Conservation (phyloP, 2,797 vertebrate species). For the Pampus argenteus region DNA sequence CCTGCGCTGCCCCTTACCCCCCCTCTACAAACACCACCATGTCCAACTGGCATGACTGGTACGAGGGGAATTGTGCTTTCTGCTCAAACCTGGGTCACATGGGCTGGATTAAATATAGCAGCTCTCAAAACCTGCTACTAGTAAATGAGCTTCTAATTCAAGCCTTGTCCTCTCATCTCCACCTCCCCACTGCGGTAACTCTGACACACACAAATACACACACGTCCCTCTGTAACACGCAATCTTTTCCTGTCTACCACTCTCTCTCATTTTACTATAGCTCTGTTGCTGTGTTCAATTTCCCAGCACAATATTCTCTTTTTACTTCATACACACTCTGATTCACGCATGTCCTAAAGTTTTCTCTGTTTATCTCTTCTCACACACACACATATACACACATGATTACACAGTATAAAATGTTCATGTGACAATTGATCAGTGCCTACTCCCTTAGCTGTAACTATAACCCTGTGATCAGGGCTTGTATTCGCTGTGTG, state of each 20-base stretch:
- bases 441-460: conserved; percentile 16
- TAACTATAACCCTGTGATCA: conserved; percentile 61
- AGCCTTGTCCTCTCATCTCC: conserved; percentile 35
- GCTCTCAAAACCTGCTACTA: conserved; percentile 60
- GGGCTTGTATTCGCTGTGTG: background rate
- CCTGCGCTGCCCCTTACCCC: background rate
- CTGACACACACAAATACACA: conserved; percentile 3
- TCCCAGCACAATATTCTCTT: background rate
- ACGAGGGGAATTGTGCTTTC: conserved; percentile 70
- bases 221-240: background rate
- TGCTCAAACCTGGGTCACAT: conserved; percentile 70
- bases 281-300: background rate
- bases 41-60: conserved; percentile 59
- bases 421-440: conserved; percentile 51
- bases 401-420: conserved; percentile 13
- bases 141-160: conserved; percentile 77
- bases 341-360: background rate
- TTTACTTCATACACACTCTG: background rate
- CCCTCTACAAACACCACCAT: conserved; percentile 37
- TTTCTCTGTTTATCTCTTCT: conserved; percentile 1
- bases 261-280: background rate
- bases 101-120: conserved; percentile 77
- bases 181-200: conserved; percentile 6
- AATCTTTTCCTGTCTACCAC: background rate
- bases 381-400: conserved; percentile 3